Conservation (phyloP, 1,140 invertebrate genomes). For the Panagrolaimus sp. region DNA sequence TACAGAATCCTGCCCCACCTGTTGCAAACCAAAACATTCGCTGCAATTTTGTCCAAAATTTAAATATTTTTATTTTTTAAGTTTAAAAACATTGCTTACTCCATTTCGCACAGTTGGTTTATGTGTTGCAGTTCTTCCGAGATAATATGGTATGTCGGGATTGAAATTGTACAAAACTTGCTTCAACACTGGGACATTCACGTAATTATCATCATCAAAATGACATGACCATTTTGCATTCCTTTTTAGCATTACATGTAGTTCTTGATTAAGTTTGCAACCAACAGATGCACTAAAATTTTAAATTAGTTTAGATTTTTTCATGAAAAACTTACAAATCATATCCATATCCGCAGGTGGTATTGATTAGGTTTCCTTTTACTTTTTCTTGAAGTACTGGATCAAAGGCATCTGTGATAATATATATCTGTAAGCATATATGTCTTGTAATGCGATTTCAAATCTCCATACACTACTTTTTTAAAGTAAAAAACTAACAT, state of each 20-base stretch:
- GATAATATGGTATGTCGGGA: slow-evolving; percentile 84
- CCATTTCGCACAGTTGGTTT: not conserved
- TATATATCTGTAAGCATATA: slow-evolving; percentile 2
- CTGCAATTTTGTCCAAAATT: not conserved
- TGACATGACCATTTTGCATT: slow-evolving; percentile 79
- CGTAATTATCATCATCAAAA: slow-evolving; percentile 97
- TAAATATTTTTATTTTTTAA: not conserved
- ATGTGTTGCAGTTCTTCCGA: slow-evolving; percentile 80
- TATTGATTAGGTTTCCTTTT: slow-evolving; percentile 20
- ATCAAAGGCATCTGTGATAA: slow-evolving; percentile 17
- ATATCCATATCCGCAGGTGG: slow-evolving; percentile 12
- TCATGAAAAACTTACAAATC: not conserved
- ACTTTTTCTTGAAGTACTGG: slow-evolving; percentile 8
- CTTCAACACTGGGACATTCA: slow-evolving; percentile 80
- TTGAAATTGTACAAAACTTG: slow-evolving; percentile 76
- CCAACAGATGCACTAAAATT: not conserved
- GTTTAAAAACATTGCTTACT: not conserved
- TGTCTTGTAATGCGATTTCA: no score
- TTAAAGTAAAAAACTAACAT: no score
- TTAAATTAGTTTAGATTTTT: not conserved
- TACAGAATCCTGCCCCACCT: slow-evolving; percentile 91
- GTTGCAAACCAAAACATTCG: slow-evolving; percentile 87
- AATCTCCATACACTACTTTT: no score
- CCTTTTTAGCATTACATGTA: not conserved
- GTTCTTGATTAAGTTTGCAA: slow-evolving; percentile 2